Evolutionary conservation across 2,888 invertebrate genomes (phyloP), one percentile per base, ranked within the genome.

Genomic region (Trachelus iudaicus): DNA sequence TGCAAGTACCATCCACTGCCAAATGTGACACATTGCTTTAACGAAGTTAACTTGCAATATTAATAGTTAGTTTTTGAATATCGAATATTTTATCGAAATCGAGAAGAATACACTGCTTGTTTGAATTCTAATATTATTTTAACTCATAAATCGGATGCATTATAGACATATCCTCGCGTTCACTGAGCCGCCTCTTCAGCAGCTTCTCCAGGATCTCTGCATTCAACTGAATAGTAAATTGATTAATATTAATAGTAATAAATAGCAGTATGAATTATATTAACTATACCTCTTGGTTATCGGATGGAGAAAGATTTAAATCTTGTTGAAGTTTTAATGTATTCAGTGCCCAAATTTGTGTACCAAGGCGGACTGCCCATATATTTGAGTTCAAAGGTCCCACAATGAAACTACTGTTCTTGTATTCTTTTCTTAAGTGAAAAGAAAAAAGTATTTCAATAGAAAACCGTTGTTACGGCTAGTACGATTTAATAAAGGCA

Each of bases 341-440:
- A 73, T 82, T 81, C 69, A 87, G 69, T 69, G 84, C 69, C 89
- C 89, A 88, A 75, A 88, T 79, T 34, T 87, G 85, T 12, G 75
- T 79, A 34, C 82, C 83, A 73, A 81, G 84, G 1, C 80, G 79
- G 30, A 83, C 83, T 15, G 85, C 40, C 85, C 88, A 88, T 40
- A 87, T 77, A 71, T 87, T 83, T 6, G 82, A 30, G 40, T 80
- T 77, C n/a, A 89, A 69, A 33, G 71, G 40, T 31, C 90, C 90
- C 75, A 90, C 56, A 30, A 89, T 77, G 23, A 69, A 15, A 74
- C 37, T 34, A 11, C 12, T 30, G 3, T 74, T 34, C 74, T 74
- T 35, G 74, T 69, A 74, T 76, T 69, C 68, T 68, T 76, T 75
- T 69, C 68, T 75, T 40, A 71, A 73, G 37, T 69, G 30, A 35